A percentile compares a stretch with the other conserved stretches of the same genome.
Evolutionary conservation across 1,140 invertebrate species (phyloP).

Genomic region (Dendrolimus kikuchii): DNA sequence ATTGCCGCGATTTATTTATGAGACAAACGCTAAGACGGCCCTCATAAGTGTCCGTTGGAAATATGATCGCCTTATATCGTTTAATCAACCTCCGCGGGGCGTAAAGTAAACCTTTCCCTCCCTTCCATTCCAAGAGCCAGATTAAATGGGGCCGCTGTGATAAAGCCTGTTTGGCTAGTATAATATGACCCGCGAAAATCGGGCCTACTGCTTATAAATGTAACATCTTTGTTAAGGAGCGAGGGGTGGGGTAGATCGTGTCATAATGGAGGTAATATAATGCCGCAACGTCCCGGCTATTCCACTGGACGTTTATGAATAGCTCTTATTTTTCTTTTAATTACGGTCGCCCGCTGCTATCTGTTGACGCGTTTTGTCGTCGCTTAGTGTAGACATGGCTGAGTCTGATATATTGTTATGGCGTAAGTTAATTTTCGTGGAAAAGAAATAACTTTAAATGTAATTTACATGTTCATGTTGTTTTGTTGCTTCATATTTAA

Average conservation of each 20-base stretch:
- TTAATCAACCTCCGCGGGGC: conserved; percentile 55
- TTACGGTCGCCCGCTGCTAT: conserved; percentile 42
- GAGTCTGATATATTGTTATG: too few species aligned
- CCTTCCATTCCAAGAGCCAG: conserved; percentile 53
- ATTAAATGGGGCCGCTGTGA: conserved; percentile 56
- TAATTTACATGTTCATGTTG: too few species aligned
- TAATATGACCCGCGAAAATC: conserved; percentile 24
- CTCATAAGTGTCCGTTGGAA: conserved; percentile 50
- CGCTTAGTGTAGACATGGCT: background rate
- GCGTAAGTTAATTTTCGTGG: too few species aligned
- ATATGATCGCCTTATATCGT: conserved; percentile 54
- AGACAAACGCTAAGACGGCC: conserved; percentile 40
- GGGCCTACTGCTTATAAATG: background rate
- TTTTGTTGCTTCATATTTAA: too few species aligned
- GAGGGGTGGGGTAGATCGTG: conserved; percentile 20
- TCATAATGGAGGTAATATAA: conserved; percentile 42
- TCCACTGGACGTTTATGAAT: conserved; percentile 64
- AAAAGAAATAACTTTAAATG: too few species aligned
- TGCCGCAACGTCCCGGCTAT: conserved; percentile 49
- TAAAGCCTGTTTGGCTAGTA: conserved; percentile 45
- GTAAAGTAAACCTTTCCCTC: conserved; percentile 54
- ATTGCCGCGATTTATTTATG: conserved; percentile 15
- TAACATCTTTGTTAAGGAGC: background rate
- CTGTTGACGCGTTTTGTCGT: conserved; percentile 39
- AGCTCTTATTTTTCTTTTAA: conserved; percentile 70